Evolutionary conservation across 2,113 vertebrate species (phyloP).

Genomic region (Solea solea): DNA sequence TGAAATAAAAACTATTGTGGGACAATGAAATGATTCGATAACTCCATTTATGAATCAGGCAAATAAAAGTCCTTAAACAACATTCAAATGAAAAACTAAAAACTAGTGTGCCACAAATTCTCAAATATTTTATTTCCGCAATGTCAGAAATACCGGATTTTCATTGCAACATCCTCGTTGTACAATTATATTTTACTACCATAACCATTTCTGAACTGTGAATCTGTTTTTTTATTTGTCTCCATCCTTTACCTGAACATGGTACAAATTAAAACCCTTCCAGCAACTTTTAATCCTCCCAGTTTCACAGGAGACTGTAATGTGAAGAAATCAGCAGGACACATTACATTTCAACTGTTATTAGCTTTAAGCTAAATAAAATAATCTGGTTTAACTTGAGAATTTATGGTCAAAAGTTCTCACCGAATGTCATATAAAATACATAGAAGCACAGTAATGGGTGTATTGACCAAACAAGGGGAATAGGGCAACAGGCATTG

Average conservation of each 20-base stretch:
- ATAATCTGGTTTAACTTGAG: slow-evolving; percentile 33
- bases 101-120: slow-evolving; percentile 39
- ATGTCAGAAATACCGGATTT: neutral
- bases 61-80: slow-evolving; percentile 33
- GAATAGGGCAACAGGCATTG: slow-evolving; percentile 5
- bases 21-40: slow-evolving; percentile 10
- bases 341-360: neutral
- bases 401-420: slow-evolving; percentile 37
- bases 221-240: neutral
- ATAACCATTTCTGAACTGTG: neutral
- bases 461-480: slow-evolving; percentile 15
- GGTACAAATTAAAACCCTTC: slow-evolving; percentile 18
- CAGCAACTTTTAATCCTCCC: neutral
- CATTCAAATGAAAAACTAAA: slow-evolving; percentile 17
- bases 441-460: slow-evolving; percentile 17
- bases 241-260: neutral
- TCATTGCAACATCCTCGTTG: no score
- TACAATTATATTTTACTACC: no score
- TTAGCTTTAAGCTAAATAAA: neutral
- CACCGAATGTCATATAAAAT: slow-evolving; percentile 4
- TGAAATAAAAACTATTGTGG: slow-evolving; percentile 10
- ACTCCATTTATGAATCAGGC: slow-evolving; percentile 26
- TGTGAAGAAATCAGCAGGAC: slow-evolving; percentile 7
- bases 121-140: slow-evolving; percentile 23
- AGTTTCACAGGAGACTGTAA: neutral